phyloP scores from a whole-genome alignment of 1,140 invertebrate genomes.

The Cotesia vestalis region DNA sequence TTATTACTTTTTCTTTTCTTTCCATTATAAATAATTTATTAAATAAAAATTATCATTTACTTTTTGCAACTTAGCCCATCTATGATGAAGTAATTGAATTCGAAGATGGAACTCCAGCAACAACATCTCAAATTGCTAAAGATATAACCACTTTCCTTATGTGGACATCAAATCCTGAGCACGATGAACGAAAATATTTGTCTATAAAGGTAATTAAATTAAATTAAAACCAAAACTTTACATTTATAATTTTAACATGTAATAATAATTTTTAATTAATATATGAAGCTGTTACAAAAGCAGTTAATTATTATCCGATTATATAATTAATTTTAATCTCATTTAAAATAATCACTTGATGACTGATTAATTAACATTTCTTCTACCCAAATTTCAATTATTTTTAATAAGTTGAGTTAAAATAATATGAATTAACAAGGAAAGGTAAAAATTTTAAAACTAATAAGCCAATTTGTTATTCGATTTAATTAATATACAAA shows the following conservation, averaged over 20 bases:
- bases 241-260: slow-evolving; percentile 19
- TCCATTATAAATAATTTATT: too few relatives aligned
- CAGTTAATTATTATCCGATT: too few relatives aligned
- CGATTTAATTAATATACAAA: too few relatives aligned
- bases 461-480: too few relatives aligned
- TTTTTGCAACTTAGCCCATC: slow-evolving; percentile 49
- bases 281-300: too few relatives aligned
- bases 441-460: too few relatives aligned
- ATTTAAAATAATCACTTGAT: neutral
- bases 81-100: slow-evolving; percentile 75
- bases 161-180: slow-evolving; percentile 93
- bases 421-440: too few relatives aligned
- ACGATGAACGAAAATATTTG: slow-evolving; percentile 87
- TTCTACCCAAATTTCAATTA: too few relatives aligned
- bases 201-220: slow-evolving; percentile 79
- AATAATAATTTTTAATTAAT: slow-evolving; percentile 4
- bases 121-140: slow-evolving; percentile 95
- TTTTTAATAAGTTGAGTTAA: too few relatives aligned
- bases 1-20: neutral
- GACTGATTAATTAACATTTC: neutral
- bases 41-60: slow-evolving; percentile 32
- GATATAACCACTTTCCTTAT: slow-evolving; percentile 94
- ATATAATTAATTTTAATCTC: neutral
- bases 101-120: slow-evolving; percentile 89
- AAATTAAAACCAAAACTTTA: slow-evolving; percentile 14